Percentiles rank a stretch among this genome's conserved stretches.
phyloP scores from a whole-genome alignment of 2,797 vertebrate genomes.

The Furcifer pardalis region DNA sequence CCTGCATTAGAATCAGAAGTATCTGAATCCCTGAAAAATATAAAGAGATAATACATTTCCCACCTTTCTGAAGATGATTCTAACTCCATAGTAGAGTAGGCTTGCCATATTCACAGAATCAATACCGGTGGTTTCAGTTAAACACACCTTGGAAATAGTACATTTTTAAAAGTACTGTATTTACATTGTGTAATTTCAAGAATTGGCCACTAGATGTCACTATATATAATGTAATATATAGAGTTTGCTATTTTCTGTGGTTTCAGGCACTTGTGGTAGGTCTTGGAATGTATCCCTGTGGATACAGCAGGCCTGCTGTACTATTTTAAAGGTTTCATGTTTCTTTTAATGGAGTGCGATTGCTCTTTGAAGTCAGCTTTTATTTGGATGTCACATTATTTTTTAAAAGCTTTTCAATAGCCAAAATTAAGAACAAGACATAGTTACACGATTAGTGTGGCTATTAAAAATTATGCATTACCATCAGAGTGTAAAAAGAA shows the following conservation, averaged over 20 bases:
- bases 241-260: too few species aligned
- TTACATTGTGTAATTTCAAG: not conserved
- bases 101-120: too few species aligned
- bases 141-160: too few species aligned
- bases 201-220: too few species aligned
- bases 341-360: not conserved
- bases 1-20: not conserved
- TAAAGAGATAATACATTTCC: fast-evolving
- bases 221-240: too few species aligned
- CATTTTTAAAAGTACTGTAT: too few species aligned
- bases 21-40: fast-evolving
- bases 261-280: too few species aligned
- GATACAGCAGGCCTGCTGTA: too few species aligned
- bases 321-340: too few species aligned
- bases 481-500: not conserved
- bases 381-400: not conserved
- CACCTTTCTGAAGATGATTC: conserved; percentile 26
- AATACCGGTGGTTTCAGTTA: too few species aligned
- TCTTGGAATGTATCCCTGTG: too few species aligned
- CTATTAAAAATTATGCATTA: not conserved
- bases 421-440: not conserved
- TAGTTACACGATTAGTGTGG: not conserved
- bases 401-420: conserved; percentile 5
- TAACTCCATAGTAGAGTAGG: not conserved
- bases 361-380: conserved; percentile 16